Evolutionary conservation across 1,140 invertebrate genomes (phyloP), one percentile per base, ranked within the genome.

Genomic region (Aphaenogaster floridana): DNA sequence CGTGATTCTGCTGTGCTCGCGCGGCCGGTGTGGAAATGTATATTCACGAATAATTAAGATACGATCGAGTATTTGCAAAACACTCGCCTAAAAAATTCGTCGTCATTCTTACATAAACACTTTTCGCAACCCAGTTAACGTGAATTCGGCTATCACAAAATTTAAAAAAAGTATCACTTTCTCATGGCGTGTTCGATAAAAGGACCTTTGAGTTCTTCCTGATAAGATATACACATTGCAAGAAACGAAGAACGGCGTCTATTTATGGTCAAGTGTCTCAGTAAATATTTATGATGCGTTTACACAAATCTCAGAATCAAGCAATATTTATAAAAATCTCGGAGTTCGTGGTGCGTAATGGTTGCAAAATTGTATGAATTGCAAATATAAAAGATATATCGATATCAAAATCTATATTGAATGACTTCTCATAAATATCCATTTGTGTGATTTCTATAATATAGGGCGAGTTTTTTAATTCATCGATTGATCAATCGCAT

Each of bases 361-460:
- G 28, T 59, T 78, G 34, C 15, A 28, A 68, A 36, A 21, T 42
- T 21, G 4, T 1, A 64, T 28, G 7, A 80, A 68, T 39, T 28
- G n/a, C 11, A 79, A 79, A 79, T 21, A 21, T 39, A 36, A 66
- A 52, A 50, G 5, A 34, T 48, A 3, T 13, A 66, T 5, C 66
- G 15, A 36, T n/a, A 17, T 42, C 1, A 1, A 50, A 48, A 66
- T 66, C 6, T 66, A 2, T 8, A 64, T 66, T 64, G 4, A 9
- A 17, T n/a, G 15, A 68, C 3, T 68, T 21, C 1, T 61, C 15
- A 52, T 48, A 21, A 66, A 80, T 80, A 68, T 80, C 68, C 1
- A 15, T 50, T 50, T 50, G 17, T 3, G 13, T 28, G 2, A 69
- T 68, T 13, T n/a, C 11, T 68, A 2, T 6, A 66, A 66, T 11